A percentile compares a stretch with the other conserved stretches of the same genome.
These are phyloP conservation scores for Tachystola acroxantha DNA, from an alignment of 2,888 invertebrate species.

Conservation along the genomic window DNA sequence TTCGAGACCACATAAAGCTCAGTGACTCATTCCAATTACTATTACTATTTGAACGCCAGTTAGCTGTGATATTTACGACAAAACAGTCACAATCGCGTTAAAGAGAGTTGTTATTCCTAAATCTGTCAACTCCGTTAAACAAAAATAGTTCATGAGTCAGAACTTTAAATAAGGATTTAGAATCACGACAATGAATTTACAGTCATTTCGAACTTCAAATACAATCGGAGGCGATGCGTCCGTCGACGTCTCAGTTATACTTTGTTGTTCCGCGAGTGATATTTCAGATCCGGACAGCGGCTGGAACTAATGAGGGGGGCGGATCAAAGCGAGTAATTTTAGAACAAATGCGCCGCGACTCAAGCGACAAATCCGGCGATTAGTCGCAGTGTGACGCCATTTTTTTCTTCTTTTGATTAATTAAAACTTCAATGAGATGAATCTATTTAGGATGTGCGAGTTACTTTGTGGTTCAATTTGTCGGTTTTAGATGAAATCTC, in stretches of 20 bases:
- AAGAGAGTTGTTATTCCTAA: not conserved
- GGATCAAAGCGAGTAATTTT: slow-evolving; percentile 33
- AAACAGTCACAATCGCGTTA: no score
- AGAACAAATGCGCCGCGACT: slow-evolving; percentile 33
- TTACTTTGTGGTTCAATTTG: no score
- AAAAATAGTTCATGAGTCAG: not conserved
- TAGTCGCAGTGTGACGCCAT: slow-evolving; percentile 15
- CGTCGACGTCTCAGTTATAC: not conserved
- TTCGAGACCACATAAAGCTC: no score
- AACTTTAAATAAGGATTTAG: not conserved
- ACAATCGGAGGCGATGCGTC: not conserved
- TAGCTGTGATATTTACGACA: no score
- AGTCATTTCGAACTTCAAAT: slow-evolving; percentile 1
- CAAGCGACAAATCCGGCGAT: slow-evolving; percentile 22
- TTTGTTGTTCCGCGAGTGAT: not conserved
- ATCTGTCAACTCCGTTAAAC: not conserved
- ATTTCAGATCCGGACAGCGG: not conserved
- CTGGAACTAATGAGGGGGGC: slow-evolving; percentile 19
- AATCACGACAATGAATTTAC: not conserved
- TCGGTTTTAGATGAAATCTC: no score
- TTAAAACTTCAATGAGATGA: not conserved
- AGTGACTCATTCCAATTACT: no score
- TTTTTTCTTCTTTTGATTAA: slow-evolving; percentile 4
- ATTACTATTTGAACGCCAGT: no score
- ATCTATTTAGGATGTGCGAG: not conserved